Percentiles rank a stretch among this genome's conserved stretches.
phyloP scores from a whole-genome alignment of 2,113 vertebrate species.

The Barnardius zonarius region DNA sequence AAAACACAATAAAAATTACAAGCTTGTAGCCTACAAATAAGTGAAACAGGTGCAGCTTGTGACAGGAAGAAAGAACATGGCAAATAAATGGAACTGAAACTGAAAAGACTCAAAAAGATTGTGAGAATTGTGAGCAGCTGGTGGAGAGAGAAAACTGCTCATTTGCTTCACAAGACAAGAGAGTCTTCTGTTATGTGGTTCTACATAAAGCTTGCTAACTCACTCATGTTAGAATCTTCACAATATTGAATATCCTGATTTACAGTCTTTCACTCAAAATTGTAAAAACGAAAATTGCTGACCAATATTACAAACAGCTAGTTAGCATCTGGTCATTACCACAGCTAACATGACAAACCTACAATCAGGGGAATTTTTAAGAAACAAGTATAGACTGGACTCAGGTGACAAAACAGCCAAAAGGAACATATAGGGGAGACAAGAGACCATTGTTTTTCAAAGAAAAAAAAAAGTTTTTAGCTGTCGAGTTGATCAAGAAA shows the following conservation, averaged over 20 bases:
- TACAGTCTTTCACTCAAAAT: neutral
- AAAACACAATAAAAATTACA: neutral
- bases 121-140: neutral
- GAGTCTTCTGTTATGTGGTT: neutral
- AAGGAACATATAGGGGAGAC: neutral
- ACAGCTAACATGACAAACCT: neutral
- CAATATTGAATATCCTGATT: neutral
- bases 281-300: neutral
- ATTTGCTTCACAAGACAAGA: neutral
- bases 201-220: neutral
- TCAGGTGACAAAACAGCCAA: neutral
- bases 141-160: neutral
- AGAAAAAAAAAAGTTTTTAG: neutral
- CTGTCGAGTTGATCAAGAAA: neutral
- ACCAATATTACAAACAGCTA: neutral
- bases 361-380: neutral
- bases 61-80: neutral
- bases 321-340: neutral
- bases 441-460: neutral
- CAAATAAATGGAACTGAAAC: neutral
- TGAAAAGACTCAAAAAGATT: neutral
- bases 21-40: neutral
- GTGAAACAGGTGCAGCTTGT: neutral
- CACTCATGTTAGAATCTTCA: neutral
- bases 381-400: neutral